Base-by-base conservation (phyloP, 2,888 invertebrate genomes). In the Anarsia innoxiella region DNA sequence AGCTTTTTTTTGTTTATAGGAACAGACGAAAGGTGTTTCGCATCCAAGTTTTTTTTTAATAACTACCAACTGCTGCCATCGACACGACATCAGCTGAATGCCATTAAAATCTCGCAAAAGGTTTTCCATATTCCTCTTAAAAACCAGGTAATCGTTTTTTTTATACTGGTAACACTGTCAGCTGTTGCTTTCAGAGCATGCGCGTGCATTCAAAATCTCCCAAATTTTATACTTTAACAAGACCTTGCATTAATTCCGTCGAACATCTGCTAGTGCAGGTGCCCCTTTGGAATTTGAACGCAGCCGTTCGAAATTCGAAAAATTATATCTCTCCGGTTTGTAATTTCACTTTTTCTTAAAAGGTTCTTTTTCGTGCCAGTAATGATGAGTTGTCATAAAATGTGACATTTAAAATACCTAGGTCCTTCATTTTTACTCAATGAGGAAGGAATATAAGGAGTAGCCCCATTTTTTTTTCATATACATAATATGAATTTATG, bases 251-350 rank as follows among this genome's bases (percentile, higher is more conserved):
- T 64, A 61, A 66, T 66, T 55, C 54, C 51, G 51, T 50, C 42
- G 44, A 63, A 67, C 82, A 83, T 76, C 82, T 83, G 82, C 73
- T 41, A 31, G 39, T 48, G 77, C 82, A 83, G 80, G 79, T 83
- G 82, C 53, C 51, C 34, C 23, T 39, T 41, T 45, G 66, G 67
- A 67, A 72, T 73, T 68, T 65, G 51, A 53, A 56, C 52, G 51
- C 42, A 46, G 45, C 48, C 44, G 41, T 49, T 48, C 41, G 39
- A 42, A 48, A 45, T 33, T 45, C 23, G 42, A 46, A n/a, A n/a
- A 47, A 33, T 33, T 33, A 33, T 33, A 14, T n/a, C 14, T 31
- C 19, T 5, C 19, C 8, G 25, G 10, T 26, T 33, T 14, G 10
- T 10, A 13, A 25, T 33, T 33, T 33, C 26, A 26, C 33, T 33